A percentile compares a stretch with the other conserved stretches of the same genome.
These are phyloP conservation scores for Sarcophaga subvicina DNA, from an alignment of 2,888 invertebrate genomes.

Conservation along the genomic window DNA sequence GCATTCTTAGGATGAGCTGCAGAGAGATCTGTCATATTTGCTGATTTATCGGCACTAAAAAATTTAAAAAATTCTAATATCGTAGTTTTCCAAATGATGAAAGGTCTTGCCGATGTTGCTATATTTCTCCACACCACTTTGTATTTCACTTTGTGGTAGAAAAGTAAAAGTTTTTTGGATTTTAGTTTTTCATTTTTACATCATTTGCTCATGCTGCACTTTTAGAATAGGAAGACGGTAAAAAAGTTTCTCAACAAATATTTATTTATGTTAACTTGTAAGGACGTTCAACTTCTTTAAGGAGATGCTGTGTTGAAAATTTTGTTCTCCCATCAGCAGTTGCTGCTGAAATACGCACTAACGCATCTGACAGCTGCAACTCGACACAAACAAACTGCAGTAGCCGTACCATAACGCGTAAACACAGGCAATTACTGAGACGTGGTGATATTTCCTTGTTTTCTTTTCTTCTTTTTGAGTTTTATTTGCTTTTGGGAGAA, in stretches of 20 bases:
- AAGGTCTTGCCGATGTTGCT: no score
- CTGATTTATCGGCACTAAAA: no score
- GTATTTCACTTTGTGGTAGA: no score
- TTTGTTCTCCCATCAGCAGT: constrained; percentile 44
- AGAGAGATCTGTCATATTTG: no score
- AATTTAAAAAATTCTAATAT: no score
- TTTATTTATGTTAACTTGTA: neutral
- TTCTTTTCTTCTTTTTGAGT: neutral
- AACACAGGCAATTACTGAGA: neutral
- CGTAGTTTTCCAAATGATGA: no score
- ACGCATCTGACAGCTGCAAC: constrained; percentile 22
- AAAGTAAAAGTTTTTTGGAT: no score
- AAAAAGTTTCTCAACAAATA: constrained; percentile 30
- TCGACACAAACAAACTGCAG: neutral
- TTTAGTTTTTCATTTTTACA: no score
- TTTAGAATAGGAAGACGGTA: neutral
- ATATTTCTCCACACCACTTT: no score
- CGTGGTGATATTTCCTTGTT: neutral
- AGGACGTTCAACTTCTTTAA: neutral
- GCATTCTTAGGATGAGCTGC: no score
- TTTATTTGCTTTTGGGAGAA: neutral
- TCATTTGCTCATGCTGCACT: neutral
- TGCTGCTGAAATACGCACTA: constrained; percentile 41
- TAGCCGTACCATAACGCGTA: neutral
- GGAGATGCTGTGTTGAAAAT: constrained; percentile 29